Percentiles rank a stretch among this genome's conserved stretches.
These are phyloP conservation scores for Jacana jacana DNA, from an alignment of 2,113 vertebrate genomes.

Conservation along the genomic window DNA sequence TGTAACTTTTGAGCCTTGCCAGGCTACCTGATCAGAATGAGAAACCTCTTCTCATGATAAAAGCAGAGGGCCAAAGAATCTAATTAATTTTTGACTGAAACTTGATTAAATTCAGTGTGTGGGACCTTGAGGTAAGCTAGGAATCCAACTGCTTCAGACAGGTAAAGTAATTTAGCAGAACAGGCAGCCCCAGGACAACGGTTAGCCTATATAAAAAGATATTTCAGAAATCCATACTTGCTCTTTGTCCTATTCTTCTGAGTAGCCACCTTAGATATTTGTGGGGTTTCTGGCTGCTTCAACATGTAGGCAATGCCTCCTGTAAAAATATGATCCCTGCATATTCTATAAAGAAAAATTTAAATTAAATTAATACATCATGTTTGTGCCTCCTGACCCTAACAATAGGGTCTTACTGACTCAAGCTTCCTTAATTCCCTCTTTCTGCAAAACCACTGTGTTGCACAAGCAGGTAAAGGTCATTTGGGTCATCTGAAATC, in stretches of 20 bases:
- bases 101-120: background rate
- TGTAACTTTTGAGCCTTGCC: background rate
- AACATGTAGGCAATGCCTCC: background rate
- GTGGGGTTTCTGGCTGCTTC: background rate
- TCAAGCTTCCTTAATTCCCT: background rate
- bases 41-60: background rate
- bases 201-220: background rate
- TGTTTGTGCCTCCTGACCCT: background rate
- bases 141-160: background rate
- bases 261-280: background rate
- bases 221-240: background rate
- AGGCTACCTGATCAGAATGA: background rate
- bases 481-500: background rate
- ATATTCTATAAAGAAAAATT: background rate
- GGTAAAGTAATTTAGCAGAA: background rate
- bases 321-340: background rate
- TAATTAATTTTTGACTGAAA: background rate
- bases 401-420: background rate
- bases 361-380: background rate
- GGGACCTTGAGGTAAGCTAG: background rate
- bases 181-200: background rate
- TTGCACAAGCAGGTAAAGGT: background rate
- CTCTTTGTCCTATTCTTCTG: background rate
- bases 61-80: background rate
- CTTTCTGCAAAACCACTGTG: background rate